Evolutionary conservation across 2,888 invertebrate genomes (phyloP).

Genomic region (Caenorhabditis wallacei): DNA sequence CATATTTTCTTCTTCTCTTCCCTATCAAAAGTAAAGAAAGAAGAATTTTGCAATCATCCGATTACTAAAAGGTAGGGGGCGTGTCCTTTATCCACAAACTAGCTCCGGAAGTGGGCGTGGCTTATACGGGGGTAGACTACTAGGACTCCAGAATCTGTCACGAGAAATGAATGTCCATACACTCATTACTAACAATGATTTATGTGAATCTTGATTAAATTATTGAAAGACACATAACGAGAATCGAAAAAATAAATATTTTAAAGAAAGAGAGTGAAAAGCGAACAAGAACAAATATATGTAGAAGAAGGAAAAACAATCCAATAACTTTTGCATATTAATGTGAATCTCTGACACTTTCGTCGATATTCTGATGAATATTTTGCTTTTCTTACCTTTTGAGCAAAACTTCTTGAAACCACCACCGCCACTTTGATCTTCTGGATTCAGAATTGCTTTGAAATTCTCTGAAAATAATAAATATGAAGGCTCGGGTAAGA

Average conservation of each 20-base stretch:
- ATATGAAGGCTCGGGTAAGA: neutral
- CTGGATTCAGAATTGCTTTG: neutral
- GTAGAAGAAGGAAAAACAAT: constrained; percentile 33
- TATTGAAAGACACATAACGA: constrained; percentile 22
- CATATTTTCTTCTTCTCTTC: neutral
- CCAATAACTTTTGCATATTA: constrained; percentile 44
- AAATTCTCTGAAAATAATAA: constrained; percentile 13
- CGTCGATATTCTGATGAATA: neutral
- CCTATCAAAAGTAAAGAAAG: neutral
- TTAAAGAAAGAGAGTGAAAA: constrained; percentile 4
- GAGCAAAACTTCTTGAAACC: constrained; percentile 32
- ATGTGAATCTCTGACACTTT: constrained; percentile 29
- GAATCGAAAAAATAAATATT: constrained; percentile 2
- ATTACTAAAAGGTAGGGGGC: constrained; percentile 33
- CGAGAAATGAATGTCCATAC: neutral
- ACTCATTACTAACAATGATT: constrained; percentile 44
- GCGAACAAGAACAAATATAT: neutral
- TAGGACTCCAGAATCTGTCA: constrained; percentile 12
- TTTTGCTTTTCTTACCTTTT: constrained; percentile 10
- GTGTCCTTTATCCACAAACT: constrained; percentile 27
- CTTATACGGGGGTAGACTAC: neutral
- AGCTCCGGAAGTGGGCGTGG: constrained; percentile 30
- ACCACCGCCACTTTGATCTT: constrained; percentile 39
- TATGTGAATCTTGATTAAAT: constrained; percentile 56
- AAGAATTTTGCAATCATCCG: constrained; percentile 14